Conservation (phyloP, 2,797 vertebrate genomes). For the Ptychadena robeensis region DNA sequence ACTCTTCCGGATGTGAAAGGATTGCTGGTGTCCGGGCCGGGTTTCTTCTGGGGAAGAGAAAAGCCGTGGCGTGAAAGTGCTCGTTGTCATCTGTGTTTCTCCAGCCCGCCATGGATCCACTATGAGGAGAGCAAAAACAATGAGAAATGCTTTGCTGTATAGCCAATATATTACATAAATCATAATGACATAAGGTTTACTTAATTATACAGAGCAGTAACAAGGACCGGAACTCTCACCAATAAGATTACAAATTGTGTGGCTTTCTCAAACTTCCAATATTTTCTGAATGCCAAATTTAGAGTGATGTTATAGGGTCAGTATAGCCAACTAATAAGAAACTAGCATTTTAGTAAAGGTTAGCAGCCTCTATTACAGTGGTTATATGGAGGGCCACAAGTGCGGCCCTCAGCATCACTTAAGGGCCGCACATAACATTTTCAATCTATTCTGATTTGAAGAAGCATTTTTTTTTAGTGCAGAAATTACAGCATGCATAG, state of each 20-base stretch:
- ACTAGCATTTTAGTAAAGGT: too few species aligned
- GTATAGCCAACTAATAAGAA: too few species aligned
- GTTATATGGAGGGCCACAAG: too few species aligned
- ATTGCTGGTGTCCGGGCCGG: constrained; percentile 81
- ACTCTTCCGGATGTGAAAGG: constrained; percentile 89
- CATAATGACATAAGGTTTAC: background rate
- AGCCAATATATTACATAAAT: background rate
- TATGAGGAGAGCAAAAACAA: constrained; percentile 59
- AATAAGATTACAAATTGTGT: background rate
- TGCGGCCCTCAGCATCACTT: too few species aligned
- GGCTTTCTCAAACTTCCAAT: too few species aligned
- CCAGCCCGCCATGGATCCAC: constrained; percentile 86
- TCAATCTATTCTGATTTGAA: too few species aligned
- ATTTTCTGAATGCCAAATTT: too few species aligned
- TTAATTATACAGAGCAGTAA: background rate
- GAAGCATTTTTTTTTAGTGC: too few species aligned
- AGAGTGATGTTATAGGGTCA: too few species aligned
- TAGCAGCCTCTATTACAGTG: too few species aligned
- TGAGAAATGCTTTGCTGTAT: background rate
- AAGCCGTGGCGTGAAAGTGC: constrained; percentile 69
- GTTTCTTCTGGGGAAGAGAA: constrained; percentile 73
- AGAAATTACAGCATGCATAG: too few species aligned
- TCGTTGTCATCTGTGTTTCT: constrained; percentile 72
- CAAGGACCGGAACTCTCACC: background rate
- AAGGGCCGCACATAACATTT: too few species aligned